Evolutionary conservation across 2,113 vertebrate species (phyloP).

Genomic region (Anhinga anhinga): DNA sequence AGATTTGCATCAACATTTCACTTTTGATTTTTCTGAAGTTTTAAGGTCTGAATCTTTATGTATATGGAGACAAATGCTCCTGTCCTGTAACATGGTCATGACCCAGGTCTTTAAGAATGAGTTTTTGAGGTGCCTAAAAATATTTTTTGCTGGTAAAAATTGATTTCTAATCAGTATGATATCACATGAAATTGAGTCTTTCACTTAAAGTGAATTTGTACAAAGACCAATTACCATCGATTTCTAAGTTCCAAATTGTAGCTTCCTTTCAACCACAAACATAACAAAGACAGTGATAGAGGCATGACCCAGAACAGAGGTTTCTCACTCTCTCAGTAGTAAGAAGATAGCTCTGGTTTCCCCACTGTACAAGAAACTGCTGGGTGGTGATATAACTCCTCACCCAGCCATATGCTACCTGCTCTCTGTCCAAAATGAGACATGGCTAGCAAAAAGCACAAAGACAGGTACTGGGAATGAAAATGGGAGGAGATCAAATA

Average conservation of each 20-base stretch:
- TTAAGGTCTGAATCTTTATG: not conserved
- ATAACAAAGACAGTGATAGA: not conserved
- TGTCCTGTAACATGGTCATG: not conserved
- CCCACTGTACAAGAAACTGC: not conserved
- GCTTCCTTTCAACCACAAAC: not conserved
- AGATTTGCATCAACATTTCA: not conserved
- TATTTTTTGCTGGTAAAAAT: slow-evolving; percentile 22
- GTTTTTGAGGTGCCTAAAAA: slow-evolving; percentile 12
- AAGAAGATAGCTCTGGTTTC: not conserved
- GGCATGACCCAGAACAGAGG: not conserved
- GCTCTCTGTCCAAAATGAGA: not conserved
- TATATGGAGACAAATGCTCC: not conserved
- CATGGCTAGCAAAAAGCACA: not conserved
- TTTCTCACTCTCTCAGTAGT: not conserved
- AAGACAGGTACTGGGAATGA: not conserved
- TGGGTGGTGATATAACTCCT: not conserved
- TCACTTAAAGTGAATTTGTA: slow-evolving; percentile 52
- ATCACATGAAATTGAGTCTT: slow-evolving; percentile 23
- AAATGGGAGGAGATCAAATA: not conserved
- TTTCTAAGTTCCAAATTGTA: not conserved
- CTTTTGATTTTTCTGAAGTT: not conserved
- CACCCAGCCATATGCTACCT: not conserved
- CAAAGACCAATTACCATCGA: slow-evolving; percentile 34
- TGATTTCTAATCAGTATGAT: slow-evolving; percentile 50
- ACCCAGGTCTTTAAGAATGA: slow-evolving; percentile 11